These are phyloP conservation scores for Drosophila siamana DNA, from an alignment of 2,888 invertebrate genomes.

Conservation along the genomic window DNA sequence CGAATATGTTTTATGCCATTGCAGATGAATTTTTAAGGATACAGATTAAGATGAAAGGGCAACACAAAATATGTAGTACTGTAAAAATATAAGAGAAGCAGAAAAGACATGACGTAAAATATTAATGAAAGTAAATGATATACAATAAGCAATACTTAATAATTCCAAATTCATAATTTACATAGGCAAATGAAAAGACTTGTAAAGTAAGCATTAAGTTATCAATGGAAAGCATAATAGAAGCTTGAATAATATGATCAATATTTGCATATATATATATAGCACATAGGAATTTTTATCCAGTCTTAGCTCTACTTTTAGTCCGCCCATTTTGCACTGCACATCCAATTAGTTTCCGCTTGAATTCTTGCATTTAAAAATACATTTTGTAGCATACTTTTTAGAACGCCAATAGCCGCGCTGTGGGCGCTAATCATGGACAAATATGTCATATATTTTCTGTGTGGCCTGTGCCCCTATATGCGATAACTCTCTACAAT, in stretches of 20 bases:
- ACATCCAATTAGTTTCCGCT: slow-evolving; percentile 21
- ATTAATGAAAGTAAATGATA: too few species aligned
- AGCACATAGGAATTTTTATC: background rate
- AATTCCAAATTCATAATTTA: too few species aligned
- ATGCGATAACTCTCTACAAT: slow-evolving; percentile 14
- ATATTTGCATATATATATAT: background rate
- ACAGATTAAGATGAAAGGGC: background rate
- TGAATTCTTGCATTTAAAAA: slow-evolving; percentile 17
- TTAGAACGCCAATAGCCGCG: slow-evolving; percentile 1
- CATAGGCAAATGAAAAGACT: too few species aligned
- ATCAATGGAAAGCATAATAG: too few species aligned
- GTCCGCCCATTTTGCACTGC: background rate
- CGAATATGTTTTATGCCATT: slow-evolving; percentile 1
- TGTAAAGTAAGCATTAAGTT: too few species aligned
- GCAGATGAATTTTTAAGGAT: background rate
- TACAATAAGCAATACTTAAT: too few species aligned
- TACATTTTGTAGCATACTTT: slow-evolving; percentile 23
- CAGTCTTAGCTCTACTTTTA: background rate
- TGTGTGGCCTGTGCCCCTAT: background rate
- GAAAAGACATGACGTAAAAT: too few species aligned
- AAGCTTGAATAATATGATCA: too few species aligned
- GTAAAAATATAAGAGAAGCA: background rate
- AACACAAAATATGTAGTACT: background rate
- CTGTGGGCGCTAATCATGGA: slow-evolving; percentile 11
- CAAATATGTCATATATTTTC: slow-evolving; percentile 1